These are phyloP conservation scores for Panurus biarmicus DNA, from an alignment of 2,113 vertebrate species.

Conservation along the genomic window DNA sequence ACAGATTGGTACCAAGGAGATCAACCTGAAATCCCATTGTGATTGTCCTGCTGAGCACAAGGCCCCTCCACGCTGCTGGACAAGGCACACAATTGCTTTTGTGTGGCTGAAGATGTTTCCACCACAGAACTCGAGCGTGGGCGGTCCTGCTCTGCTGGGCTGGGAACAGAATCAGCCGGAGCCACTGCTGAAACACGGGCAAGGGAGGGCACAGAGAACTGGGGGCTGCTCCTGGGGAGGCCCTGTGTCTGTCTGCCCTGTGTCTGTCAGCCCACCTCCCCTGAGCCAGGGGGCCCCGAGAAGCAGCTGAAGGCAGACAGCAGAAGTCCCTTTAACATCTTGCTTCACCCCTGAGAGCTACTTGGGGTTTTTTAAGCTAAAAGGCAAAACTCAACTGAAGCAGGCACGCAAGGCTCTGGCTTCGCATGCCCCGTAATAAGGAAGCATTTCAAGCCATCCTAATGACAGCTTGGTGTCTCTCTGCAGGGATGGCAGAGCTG, in stretches of 20 bases:
- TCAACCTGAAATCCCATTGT: not conserved
- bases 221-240: not conserved
- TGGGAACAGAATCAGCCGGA: not conserved
- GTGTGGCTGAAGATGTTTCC: slow-evolving; percentile 29
- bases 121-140: not conserved
- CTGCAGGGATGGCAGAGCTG: not conserved
- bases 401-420: slow-evolving; percentile 32
- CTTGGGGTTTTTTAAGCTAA: not conserved
- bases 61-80: not conserved
- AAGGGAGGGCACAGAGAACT: rapidly evolving
- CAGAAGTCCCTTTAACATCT: not conserved
- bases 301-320: not conserved
- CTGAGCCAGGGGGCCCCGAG: not conserved
- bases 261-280: not conserved
- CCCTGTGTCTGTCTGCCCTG: not conserved
- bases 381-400: not conserved
- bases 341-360: not conserved
- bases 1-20: not conserved
- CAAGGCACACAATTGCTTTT: not conserved
- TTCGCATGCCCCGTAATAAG: slow-evolving; percentile 1
- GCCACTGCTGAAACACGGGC: not conserved
- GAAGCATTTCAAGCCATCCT: slow-evolving; percentile 17
- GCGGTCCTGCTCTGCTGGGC: not conserved
- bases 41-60: not conserved
- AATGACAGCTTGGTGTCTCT: slow-evolving; percentile 38